Conservation (phyloP, 2,888 invertebrate species). For the Eristalis arbustorum region DNA sequence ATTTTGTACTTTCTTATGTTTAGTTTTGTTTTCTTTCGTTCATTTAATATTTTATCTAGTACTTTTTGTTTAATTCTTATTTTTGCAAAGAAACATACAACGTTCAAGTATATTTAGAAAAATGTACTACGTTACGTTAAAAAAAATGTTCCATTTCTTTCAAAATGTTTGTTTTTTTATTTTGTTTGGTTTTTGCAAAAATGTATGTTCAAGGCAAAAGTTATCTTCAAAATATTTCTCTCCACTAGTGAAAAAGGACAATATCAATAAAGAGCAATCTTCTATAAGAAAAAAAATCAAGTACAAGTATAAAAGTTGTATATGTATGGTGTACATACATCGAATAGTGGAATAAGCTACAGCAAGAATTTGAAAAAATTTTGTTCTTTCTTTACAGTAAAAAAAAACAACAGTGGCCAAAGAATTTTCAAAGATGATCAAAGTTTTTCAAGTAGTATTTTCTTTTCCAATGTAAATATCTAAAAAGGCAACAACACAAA, state of each 20-base stretch:
- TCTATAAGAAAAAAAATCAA: conserved; percentile 49
- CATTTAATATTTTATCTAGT: conserved; percentile 31
- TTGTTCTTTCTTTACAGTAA: conserved; percentile 48
- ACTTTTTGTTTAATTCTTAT: conserved; percentile 46
- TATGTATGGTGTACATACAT: conserved; percentile 13
- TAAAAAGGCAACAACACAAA: conserved; percentile 64
- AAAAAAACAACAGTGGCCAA: conserved; percentile 65
- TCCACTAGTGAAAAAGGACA: conserved; percentile 67
- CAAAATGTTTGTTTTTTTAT: conserved; percentile 41
- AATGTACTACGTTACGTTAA: conserved; percentile 69
- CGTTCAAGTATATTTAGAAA: conserved; percentile 62
- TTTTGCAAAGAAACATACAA: conserved; percentile 62
- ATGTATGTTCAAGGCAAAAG: conserved; percentile 33
- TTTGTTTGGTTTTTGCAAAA: conserved; percentile 23
- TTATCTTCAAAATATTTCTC: conserved; percentile 51
- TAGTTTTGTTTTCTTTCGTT: conserved; percentile 20
- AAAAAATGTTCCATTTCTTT: conserved; percentile 47
- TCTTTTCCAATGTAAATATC: conserved; percentile 46
- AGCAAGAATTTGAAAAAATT: conserved; percentile 61
- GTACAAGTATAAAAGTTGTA: conserved; percentile 35
- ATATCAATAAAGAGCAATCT: conserved; percentile 62
- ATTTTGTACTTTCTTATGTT: not conserved
- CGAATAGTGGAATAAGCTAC: conserved; percentile 67
- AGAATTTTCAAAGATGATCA: conserved; percentile 66
- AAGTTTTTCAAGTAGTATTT: conserved; percentile 11